Evolutionary conservation across 2,113 vertebrate genomes (phyloP).

Genomic region (Macrotis lagotis): DNA sequence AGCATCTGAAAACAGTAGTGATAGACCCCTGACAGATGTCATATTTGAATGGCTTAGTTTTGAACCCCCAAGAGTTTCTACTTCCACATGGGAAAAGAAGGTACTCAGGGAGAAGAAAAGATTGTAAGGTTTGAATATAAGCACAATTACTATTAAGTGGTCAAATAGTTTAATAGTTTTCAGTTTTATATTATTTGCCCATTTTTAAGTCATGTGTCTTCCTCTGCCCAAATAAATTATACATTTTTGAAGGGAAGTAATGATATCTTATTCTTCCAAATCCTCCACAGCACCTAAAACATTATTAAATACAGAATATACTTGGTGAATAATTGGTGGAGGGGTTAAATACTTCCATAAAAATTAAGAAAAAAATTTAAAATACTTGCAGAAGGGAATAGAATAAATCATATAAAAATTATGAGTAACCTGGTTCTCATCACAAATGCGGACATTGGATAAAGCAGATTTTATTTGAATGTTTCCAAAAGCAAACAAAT

Average conservation of each 20-base stretch:
- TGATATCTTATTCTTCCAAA: background rate
- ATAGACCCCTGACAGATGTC: background rate
- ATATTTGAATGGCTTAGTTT: background rate
- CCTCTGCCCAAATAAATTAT: background rate
- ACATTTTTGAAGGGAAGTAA: background rate
- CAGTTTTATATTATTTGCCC: background rate
- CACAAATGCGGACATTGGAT: constrained; percentile 17
- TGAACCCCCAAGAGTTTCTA: background rate
- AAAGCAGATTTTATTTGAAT: constrained; percentile 10
- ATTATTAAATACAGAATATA: background rate
- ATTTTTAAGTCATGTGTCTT: background rate
- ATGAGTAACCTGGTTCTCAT: background rate
- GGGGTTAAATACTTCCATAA: background rate
- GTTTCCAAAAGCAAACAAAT: constrained; percentile 12
- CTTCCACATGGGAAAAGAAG: background rate
- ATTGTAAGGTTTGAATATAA: background rate
- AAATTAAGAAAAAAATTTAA: background rate
- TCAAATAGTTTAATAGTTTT: background rate
- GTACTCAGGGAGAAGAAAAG: background rate
- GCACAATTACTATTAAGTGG: background rate
- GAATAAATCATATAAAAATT: background rate
- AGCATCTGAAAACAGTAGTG: background rate
- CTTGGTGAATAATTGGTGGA: background rate
- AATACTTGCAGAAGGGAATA: background rate
- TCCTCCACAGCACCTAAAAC: background rate